phyloP scores from a whole-genome alignment of 2,888 invertebrate species.

The Drosophila anomalata region DNA sequence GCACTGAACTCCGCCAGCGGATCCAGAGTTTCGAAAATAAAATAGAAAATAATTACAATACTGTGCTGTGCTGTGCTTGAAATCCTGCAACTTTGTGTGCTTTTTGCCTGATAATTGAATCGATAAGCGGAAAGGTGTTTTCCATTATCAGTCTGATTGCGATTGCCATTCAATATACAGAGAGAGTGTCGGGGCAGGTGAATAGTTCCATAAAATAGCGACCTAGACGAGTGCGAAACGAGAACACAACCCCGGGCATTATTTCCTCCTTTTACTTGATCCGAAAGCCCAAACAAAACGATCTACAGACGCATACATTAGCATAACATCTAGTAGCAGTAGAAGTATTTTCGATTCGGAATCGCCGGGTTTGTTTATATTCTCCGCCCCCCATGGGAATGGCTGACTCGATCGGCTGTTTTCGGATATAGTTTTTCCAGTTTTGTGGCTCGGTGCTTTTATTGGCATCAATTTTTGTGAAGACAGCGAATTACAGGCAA shows the following conservation, averaged over 20 bases:
- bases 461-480: conserved; percentile 67
- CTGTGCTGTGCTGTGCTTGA: background rate
- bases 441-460: conserved; percentile 43
- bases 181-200: conserved; percentile 23
- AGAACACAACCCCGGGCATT: conserved; percentile 5
- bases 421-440: conserved; percentile 44
- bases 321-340: conserved; percentile 53
- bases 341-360: conserved; percentile 34
- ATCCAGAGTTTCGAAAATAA: conserved; percentile 10
- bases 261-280: conserved; percentile 5
- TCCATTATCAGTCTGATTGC: conserved; percentile 52
- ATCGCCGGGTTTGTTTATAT: conserved; percentile 24
- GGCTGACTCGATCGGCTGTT: conserved; percentile 6
- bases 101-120: conserved; percentile 25
- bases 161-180: background rate
- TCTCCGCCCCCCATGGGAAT: too few relatives aligned
- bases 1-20: conserved; percentile 28
- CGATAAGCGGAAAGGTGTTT: conserved; percentile 31
- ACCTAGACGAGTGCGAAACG: conserved; percentile 9
- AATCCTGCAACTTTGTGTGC: conserved; percentile 10
- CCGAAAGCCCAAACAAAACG: background rate
- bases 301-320: conserved; percentile 9
- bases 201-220: conserved; percentile 41
- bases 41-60: background rate
- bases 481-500: conserved; percentile 59